Percentiles rank a stretch among this genome's conserved stretches.
Evolutionary conservation across 2,888 invertebrate species (phyloP).

Genomic region (Perizoma affinitatum): DNA sequence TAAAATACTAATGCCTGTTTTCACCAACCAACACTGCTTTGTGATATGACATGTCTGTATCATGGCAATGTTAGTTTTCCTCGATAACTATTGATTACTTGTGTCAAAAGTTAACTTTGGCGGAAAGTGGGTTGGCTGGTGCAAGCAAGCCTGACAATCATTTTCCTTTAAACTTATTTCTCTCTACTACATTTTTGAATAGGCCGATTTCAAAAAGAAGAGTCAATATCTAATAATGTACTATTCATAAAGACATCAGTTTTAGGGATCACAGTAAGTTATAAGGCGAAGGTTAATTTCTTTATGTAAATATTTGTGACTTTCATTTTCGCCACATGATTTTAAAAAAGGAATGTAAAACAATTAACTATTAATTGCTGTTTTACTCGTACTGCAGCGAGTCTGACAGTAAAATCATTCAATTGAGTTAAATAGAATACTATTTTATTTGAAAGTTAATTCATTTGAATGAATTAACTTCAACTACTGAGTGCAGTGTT

Average conservation of each 20-base stretch:
- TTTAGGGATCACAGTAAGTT: conserved; percentile 48
- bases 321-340: conserved; percentile 2
- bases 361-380: neutral
- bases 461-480: no score
- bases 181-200: conserved; percentile 1
- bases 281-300: conserved; percentile 37
- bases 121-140: neutral
- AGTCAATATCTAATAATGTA: conserved; percentile 15
- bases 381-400: no score
- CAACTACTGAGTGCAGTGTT: no score
- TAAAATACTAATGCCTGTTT: neutral
- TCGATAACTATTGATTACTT: no score
- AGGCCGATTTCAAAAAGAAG: conserved; percentile 6
- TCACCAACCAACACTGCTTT: neutral
- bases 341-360: conserved; percentile 12
- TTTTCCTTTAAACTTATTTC: neutral
- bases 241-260: conserved; percentile 27
- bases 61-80: no score
- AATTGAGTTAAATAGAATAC: no score
- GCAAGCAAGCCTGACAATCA: neutral
- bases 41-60: no score
- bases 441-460: no score
- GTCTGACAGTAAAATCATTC: no score
- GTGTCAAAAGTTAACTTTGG: no score
- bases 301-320: conserved; percentile 22